Percentiles rank a stretch among this genome's conserved stretches.
These are phyloP conservation scores for Oreochromis spilurus DNA, from an alignment of 2,113 vertebrate genomes.

Conservation along the genomic window DNA sequence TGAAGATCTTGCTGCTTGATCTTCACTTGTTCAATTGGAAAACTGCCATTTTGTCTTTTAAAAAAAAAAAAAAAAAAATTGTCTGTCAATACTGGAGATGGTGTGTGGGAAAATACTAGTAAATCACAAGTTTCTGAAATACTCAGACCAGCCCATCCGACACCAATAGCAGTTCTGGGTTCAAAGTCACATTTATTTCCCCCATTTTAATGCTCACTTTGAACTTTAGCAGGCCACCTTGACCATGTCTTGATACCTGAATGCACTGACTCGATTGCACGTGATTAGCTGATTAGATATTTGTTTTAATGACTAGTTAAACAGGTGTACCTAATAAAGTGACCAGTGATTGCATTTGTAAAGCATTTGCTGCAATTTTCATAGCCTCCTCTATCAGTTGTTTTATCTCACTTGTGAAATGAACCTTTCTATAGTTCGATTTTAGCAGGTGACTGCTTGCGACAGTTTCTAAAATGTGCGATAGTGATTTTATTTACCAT, in stretches of 20 bases:
- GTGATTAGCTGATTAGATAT: background rate
- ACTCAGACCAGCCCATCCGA: background rate
- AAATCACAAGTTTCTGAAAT: background rate
- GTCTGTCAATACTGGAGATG: too few species aligned
- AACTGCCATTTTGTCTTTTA: background rate
- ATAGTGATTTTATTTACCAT: background rate
- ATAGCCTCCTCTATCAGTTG: background rate
- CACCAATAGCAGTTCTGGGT: background rate
- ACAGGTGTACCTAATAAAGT: background rate
- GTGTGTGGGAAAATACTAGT: background rate
- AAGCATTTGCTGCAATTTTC: background rate
- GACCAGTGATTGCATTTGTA: background rate
- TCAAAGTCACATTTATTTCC: background rate
- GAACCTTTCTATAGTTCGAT: background rate
- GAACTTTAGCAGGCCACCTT: background rate
- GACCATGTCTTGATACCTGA: background rate
- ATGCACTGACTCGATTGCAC: background rate
- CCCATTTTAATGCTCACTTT: background rate
- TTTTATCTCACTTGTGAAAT: background rate
- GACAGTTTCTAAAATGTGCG: background rate
- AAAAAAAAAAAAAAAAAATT: too few species aligned
- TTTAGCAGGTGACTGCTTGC: background rate
- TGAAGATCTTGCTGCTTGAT: background rate
- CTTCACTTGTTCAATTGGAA: background rate
- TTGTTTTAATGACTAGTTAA: background rate